A percentile compares a stretch with the other conserved stretches of the same genome.
Evolutionary conservation across 2,888 invertebrate species (phyloP).

Genomic region (Aethes cnicana): DNA sequence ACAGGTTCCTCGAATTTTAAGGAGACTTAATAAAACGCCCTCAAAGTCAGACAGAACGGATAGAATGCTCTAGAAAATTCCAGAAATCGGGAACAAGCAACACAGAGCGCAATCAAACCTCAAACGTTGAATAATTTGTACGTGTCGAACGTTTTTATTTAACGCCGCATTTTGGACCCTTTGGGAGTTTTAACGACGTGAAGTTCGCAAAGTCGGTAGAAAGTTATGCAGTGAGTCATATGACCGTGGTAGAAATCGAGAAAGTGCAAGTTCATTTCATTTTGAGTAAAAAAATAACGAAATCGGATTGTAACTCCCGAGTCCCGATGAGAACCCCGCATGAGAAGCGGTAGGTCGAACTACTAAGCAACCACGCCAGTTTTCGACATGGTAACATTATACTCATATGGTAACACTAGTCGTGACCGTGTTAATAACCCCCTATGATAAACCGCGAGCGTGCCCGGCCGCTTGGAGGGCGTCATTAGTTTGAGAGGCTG

Average conservation of each 20-base stretch:
- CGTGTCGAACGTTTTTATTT: conserved; percentile 14
- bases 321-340: no score
- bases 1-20: conserved; percentile 12
- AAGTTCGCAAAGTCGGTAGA: no score
- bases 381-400: no score
- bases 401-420: no score
- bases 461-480: conserved; percentile 7
- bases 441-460: conserved; percentile 13
- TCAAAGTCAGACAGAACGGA: neutral
- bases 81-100: conserved; percentile 14
- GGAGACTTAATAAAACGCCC: conserved; percentile 13
- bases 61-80: conserved; percentile 10
- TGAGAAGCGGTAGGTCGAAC: no score
- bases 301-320: no score
- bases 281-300: no score
- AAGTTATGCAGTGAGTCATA: no score
- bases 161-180: neutral
- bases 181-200: neutral
- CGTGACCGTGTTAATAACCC: neutral
- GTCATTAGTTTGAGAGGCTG: conserved; percentile 14
- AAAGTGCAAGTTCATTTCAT: no score
- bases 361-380: no score
- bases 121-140: conserved; percentile 11
- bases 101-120: neutral
- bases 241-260: no score